A percentile compares a stretch with the other conserved stretches of the same genome.
Evolutionary conservation across 2,113 vertebrate species (phyloP).

Genomic region (Eclectus roratus): DNA sequence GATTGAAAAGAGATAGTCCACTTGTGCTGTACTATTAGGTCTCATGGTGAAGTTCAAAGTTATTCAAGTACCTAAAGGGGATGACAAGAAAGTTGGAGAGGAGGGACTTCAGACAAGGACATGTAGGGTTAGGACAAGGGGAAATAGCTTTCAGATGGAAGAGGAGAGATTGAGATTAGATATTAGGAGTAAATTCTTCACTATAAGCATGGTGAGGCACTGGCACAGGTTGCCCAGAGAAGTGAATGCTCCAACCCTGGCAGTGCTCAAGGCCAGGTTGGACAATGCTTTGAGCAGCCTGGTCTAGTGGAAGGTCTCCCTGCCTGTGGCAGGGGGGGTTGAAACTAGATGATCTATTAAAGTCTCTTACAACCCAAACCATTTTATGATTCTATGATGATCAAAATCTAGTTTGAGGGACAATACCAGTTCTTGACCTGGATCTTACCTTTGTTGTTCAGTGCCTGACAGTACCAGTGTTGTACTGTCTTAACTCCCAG

Average conservation of each 20-base stretch:
- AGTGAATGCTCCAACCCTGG: not conserved
- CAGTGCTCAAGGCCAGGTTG: not conserved
- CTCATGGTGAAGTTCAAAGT: not conserved
- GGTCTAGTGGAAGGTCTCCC: not conserved
- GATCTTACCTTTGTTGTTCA: fast-evolving
- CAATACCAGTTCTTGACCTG: not conserved
- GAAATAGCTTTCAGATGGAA: not conserved
- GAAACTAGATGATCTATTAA: not conserved
- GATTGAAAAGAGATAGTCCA: not conserved
- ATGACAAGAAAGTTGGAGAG: not conserved
- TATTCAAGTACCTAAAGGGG: not conserved
- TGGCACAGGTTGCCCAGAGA: not conserved
- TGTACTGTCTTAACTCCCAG: not conserved
- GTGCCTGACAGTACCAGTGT: not conserved
- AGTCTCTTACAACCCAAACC: not conserved
- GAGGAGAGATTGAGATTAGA: not conserved
- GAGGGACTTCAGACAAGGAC: not conserved
- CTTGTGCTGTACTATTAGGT: not conserved
- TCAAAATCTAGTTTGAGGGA: not conserved
- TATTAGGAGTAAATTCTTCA: not conserved
- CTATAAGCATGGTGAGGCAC: not conserved
- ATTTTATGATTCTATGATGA: not conserved
- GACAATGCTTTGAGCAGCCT: not conserved
- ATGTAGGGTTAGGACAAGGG: not conserved
- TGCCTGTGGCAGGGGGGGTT: not conserved